Evolutionary conservation across 2,888 invertebrate species (phyloP).

Genomic region (Apoda limacodes): DNA sequence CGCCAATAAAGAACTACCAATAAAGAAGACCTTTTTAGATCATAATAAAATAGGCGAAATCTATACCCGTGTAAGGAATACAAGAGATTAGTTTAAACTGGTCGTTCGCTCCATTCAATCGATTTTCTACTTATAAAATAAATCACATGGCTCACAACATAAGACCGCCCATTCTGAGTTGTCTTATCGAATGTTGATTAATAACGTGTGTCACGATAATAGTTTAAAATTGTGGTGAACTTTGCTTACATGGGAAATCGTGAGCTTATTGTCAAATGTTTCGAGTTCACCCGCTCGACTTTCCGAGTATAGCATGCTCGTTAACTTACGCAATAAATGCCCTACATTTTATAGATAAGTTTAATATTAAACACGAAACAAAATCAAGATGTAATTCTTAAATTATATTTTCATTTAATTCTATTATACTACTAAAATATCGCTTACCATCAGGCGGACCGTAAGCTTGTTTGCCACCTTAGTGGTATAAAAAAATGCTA

Average conservation of each 20-base stretch:
- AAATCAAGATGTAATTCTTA: no score
- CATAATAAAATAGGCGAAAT: no score
- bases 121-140: slow-evolving; percentile 43
- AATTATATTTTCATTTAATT: no score
- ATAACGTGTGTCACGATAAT: slow-evolving; percentile 54
- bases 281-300: no score
- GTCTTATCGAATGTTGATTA: slow-evolving; percentile 61
- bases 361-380: no score
- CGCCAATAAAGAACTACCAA: slow-evolving; percentile 37
- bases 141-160: slow-evolving; percentile 47
- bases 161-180: slow-evolving; percentile 55
- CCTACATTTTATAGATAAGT: no score
- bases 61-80: background rate
- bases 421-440: no score
- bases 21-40: slow-evolving; percentile 21
- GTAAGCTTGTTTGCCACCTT: no score
- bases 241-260: slow-evolving; percentile 24
- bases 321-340: no score
- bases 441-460: no score
- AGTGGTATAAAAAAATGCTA: no score
- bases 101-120: slow-evolving; percentile 25
- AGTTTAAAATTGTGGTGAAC: slow-evolving; percentile 36
- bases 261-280: slow-evolving; percentile 21
- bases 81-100: slow-evolving; percentile 13
- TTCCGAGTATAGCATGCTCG: no score